These are phyloP conservation scores for Tenrec ecaudatus DNA, from an alignment of 2,113 vertebrate species.

Conservation along the genomic window DNA sequence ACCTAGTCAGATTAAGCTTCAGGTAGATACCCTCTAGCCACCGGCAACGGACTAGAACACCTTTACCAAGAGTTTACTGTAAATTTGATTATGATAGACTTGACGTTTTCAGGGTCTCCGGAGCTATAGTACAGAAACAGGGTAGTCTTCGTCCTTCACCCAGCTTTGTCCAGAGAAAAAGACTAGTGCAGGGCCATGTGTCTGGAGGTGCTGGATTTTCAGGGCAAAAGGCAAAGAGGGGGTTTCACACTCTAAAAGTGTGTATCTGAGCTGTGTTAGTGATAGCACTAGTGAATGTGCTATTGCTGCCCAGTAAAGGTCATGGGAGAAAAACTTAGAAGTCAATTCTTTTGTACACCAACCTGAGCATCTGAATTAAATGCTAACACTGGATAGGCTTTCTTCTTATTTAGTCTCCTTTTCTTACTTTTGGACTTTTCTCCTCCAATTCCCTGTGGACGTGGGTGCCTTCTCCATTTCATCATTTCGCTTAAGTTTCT, in stretches of 20 bases:
- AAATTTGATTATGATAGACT: too few relatives aligned
- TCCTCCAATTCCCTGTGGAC: neutral
- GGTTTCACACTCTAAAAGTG: constrained; percentile 10
- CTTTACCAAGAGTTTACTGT: too few relatives aligned
- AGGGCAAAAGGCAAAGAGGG: neutral
- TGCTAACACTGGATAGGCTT: neutral
- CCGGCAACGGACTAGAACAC: too few relatives aligned
- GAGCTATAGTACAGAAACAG: neutral
- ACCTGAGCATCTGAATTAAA: constrained; percentile 4
- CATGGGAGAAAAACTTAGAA: neutral
- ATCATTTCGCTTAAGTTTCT: neutral
- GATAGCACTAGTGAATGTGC: neutral
- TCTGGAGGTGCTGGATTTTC: neutral
- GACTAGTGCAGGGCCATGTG: neutral
- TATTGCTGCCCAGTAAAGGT: neutral
- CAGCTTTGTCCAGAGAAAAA: neutral
- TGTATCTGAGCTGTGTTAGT: neutral
- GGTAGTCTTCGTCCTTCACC: neutral
- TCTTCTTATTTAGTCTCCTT: neutral
- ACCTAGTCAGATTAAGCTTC: too few relatives aligned
- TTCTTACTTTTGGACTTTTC: neutral
- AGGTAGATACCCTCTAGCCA: too few relatives aligned
- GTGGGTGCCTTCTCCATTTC: constrained; percentile 13
- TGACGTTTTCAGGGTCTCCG: neutral
- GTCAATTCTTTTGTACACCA: neutral